A percentile compares a stretch with the other conserved stretches of the same genome.
phyloP scores from a whole-genome alignment of 2,888 invertebrate species.

The Orchesella flavescens region DNA sequence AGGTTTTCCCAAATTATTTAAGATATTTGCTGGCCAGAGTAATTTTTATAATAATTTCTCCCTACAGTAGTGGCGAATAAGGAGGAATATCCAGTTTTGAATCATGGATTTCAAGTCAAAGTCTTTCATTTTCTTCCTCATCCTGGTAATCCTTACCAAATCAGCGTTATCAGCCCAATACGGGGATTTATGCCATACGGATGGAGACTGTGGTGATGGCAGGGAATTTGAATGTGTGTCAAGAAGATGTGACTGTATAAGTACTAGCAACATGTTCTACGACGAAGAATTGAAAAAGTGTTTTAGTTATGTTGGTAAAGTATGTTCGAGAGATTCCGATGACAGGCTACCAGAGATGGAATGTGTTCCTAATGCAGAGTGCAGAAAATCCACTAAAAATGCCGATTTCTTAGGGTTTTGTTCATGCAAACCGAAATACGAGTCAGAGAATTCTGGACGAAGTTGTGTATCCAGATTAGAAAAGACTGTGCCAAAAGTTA shows the following conservation, averaged over 20 bases:
- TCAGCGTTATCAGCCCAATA: background rate
- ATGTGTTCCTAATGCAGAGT: slow-evolving; percentile 29
- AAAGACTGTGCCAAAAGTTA: slow-evolving; percentile 9
- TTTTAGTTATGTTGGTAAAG: slow-evolving; percentile 23
- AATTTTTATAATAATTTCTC: too few relatives aligned
- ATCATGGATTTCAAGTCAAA: background rate
- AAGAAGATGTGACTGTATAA: too few relatives aligned
- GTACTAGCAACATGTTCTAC: slow-evolving; percentile 7
- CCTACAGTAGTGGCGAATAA: too few relatives aligned
- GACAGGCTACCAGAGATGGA: background rate
- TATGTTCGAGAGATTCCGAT: slow-evolving; percentile 1
- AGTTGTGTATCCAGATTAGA: too few relatives aligned
- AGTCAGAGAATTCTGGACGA: background rate
- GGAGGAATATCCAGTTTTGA: too few relatives aligned
- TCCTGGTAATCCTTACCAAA: background rate
- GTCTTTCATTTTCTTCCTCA: background rate
- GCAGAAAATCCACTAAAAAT: background rate
- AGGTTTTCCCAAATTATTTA: too few relatives aligned
- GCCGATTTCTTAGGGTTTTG: slow-evolving; percentile 26
- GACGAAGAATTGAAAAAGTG: slow-evolving; percentile 29
- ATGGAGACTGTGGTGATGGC: slow-evolving; percentile 23
- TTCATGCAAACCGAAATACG: slow-evolving; percentile 10
- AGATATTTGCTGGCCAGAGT: too few relatives aligned
- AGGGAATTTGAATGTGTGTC: slow-evolving; percentile 17
- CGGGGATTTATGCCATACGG: slow-evolving; percentile 10